Percentiles rank a stretch among this genome's conserved stretches.
These are phyloP conservation scores for Aplochiton taeniatus DNA, from an alignment of 2,797 vertebrate species.

Conservation along the genomic window DNA sequence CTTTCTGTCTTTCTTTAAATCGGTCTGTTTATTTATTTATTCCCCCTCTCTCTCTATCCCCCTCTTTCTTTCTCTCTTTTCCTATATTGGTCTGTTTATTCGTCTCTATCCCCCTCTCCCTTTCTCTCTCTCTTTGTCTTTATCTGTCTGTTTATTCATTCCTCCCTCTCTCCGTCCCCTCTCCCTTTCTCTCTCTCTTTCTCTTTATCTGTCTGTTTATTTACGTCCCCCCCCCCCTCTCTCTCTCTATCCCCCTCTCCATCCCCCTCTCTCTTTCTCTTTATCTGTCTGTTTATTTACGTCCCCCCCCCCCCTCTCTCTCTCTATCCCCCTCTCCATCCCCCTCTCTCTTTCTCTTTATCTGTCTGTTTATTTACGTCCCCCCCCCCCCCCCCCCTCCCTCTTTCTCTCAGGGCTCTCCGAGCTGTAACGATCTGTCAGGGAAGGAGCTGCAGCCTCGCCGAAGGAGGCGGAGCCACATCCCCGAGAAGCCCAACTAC, in stretches of 20 bases:
- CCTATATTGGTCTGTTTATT: too few relatives aligned
- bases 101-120: background rate
- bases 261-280: too few relatives aligned
- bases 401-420: constrained; percentile 66
- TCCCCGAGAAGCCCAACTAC: constrained; percentile 97
- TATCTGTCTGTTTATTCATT: background rate
- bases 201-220: background rate
- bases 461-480: constrained; percentile 81
- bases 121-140: background rate
- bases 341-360: background rate
- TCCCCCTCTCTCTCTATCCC: too few relatives aligned
- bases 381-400: too few relatives aligned
- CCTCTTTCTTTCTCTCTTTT: constrained; percentile 15
- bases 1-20: constrained; percentile 22
- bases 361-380: background rate
- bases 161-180: too few relatives aligned
- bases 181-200: constrained; percentile 12
- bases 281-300: background rate
- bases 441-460: constrained; percentile 73
- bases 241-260: too few relatives aligned
- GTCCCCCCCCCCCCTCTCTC: too few relatives aligned
- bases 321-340: background rate
- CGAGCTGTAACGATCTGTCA: constrained; percentile 72
- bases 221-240: too few relatives aligned
- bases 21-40: constrained; percentile 11